Base-by-base conservation (phyloP, 1,140 invertebrate genomes). In the Gryllus bimaculatus region DNA sequence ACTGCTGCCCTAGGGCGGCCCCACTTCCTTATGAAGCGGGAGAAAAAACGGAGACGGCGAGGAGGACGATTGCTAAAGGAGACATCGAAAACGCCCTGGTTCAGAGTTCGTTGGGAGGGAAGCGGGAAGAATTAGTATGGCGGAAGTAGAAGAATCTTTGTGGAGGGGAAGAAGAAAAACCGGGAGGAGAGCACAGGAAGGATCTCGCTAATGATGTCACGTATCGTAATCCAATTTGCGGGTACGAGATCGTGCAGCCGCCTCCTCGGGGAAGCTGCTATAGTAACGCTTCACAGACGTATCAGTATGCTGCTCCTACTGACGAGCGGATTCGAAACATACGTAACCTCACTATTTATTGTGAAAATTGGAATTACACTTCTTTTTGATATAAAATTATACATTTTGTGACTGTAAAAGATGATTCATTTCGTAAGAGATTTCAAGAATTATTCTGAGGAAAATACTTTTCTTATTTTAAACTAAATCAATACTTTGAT, bases 181-280 rank as follows among this genome's bases (percentile, higher is more conserved):
- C 54, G 54, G 18, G 54, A 7, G 7, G 54, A 66, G 2, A 7
- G 54, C 10, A 7, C 54, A 66, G 0, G 54, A 7, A 66, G 54
- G 54, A 13, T 66, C 84, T 79, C 82, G 78, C 83, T 86, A 85
- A 87, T 84, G 82, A 85, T 83, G 83, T 87, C 86, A 87, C 85
- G 85, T 87, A 85, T 85, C 84, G 82, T 84, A 84, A 87, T 87
- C 85, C 84, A 86, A 87, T 86, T 87, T 86, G 83, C 76, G 74
- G 13, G 76, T 66, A 78, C 18, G 76, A 76, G 79, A 66, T 10
- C 54, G 54, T 7, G 54, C 10, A 1, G 26, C 26, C 26, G 26
- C 26, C 26, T 39, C 26, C 26, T 39, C 26, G 7, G 18, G 54
- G 54, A 13, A 13, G 54, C 54, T 66, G 54, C 54, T 66, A 18